These are phyloP conservation scores for Andrena praecox DNA, from an alignment of 2,888 invertebrate species.

Conservation along the genomic window DNA sequence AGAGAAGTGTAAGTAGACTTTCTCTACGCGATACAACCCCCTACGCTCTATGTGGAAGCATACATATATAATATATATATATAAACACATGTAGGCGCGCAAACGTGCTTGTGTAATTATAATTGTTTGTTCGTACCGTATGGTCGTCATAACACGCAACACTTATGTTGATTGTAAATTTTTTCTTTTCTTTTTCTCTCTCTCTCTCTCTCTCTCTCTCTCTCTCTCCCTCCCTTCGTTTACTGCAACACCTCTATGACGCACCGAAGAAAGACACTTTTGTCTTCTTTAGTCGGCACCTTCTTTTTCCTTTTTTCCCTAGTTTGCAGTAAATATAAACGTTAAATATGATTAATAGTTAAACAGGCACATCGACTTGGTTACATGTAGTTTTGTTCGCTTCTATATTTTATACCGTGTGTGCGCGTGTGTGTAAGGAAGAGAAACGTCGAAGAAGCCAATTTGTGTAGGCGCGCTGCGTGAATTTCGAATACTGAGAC, in stretches of 20 bases:
- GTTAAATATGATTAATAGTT: constrained; percentile 79
- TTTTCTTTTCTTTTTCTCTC: constrained; percentile 14
- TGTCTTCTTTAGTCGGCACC: constrained; percentile 32
- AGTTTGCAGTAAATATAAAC: constrained; percentile 64
- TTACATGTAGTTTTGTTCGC: constrained; percentile 67
- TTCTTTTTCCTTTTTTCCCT: constrained; percentile 32
- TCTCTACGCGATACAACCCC: constrained; percentile 55
- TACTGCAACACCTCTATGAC: constrained; percentile 12
- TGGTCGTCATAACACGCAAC: constrained; percentile 62
- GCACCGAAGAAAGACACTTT: constrained; percentile 18
- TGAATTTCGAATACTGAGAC: constrained; percentile 5
- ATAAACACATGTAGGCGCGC: constrained; percentile 58
- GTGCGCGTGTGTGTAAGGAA: constrained; percentile 39
- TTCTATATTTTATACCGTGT: constrained; percentile 56
- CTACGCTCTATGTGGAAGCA: constrained; percentile 76
- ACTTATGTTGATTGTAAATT: constrained; percentile 64
- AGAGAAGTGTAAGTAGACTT: constrained; percentile 38
- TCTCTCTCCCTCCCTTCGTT: constrained; percentile 18
- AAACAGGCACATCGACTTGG: constrained; percentile 84
- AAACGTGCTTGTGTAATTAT: constrained; percentile 42
- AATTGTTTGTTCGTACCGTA: constrained; percentile 44
- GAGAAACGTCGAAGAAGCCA: constrained; percentile 30
- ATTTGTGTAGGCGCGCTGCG: constrained; percentile 45
- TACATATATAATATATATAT: constrained; percentile 60
- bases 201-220: background rate